Conservation (phyloP, 1,140 invertebrate species). For the Melitaea cinxia region DNA sequence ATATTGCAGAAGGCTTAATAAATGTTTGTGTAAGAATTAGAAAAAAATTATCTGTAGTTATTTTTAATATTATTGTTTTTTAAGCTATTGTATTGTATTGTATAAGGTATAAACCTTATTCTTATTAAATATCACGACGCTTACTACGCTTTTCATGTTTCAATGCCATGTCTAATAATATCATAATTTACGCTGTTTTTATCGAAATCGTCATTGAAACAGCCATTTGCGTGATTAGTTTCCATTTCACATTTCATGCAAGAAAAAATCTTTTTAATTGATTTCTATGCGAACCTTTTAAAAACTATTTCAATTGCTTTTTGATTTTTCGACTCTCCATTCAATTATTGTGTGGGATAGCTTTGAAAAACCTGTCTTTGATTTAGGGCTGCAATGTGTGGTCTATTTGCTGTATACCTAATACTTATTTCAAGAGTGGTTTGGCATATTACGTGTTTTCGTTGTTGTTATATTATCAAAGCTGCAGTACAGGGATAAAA, state of each 20-base stretch:
- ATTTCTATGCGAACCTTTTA: not conserved
- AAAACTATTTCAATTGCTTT: not conserved
- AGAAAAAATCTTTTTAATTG: not conserved
- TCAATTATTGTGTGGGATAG: constrained; percentile 21
- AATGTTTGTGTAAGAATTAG: too few species aligned
- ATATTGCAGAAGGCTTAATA: too few species aligned
- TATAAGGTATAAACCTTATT: too few species aligned
- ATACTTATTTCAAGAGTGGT: not conserved
- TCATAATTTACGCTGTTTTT: not conserved
- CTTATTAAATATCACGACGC: too few species aligned
- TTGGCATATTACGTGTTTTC: too few species aligned
- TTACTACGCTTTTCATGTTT: not conserved
- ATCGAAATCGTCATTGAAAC: not conserved
- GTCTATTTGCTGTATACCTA: not conserved
- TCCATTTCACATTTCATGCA: not conserved
- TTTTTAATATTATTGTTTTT: too few species aligned
- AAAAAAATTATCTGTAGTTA: too few species aligned
- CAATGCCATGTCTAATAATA: not conserved
- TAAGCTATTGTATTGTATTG: too few species aligned
- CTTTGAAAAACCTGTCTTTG: constrained; percentile 5
- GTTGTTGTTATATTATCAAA: too few species aligned
- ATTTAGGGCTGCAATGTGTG: not conserved
- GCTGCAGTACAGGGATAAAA: too few species aligned
- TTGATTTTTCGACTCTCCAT: constrained; percentile 10
- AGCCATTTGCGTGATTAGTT: not conserved